Conservation (phyloP, 1,140 invertebrate species). For the Drosophila sechellia region DNA sequence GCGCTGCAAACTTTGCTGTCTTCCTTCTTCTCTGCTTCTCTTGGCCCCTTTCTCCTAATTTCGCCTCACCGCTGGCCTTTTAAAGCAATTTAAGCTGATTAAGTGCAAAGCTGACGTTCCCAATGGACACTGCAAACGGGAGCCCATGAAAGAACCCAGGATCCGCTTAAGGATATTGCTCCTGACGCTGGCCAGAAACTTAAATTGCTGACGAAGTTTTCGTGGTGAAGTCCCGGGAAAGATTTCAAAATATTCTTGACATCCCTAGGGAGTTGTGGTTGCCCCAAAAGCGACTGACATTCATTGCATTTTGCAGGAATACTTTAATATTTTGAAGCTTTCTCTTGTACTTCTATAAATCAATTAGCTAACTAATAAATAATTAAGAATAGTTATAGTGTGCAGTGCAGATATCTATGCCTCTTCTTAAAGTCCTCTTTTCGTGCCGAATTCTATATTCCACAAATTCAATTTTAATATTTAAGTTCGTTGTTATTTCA, state of each 20-base stretch:
- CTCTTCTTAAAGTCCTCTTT: neutral
- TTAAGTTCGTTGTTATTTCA: neutral
- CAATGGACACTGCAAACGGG: conserved; percentile 32
- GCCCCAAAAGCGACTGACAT: neutral
- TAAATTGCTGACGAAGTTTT: conserved; percentile 50
- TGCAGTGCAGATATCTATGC: too few relatives aligned
- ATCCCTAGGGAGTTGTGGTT: conserved; percentile 21
- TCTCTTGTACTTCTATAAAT: neutral
- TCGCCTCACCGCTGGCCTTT: conserved; percentile 53
- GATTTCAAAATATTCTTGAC: conserved; percentile 38
- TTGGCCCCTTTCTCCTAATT: conserved; percentile 44
- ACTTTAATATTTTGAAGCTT: neutral
- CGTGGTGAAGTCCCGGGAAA: conserved; percentile 6
- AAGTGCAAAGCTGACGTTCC: conserved; percentile 61
- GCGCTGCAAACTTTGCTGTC: conserved; percentile 51
- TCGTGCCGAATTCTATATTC: neutral
- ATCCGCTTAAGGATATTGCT: conserved; percentile 52
- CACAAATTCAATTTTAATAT: neutral
- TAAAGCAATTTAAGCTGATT: conserved; percentile 74
- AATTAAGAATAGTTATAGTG: neutral
- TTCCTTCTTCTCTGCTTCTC: conserved; percentile 6
- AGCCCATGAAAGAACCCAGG: conserved; percentile 9
- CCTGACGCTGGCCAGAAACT: conserved; percentile 37
- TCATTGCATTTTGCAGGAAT: conserved; percentile 3
- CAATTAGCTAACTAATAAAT: neutral